These are phyloP conservation scores for Polypterus bichir DNA, from an alignment of 2,113 vertebrate species.

Conservation along the genomic window DNA sequence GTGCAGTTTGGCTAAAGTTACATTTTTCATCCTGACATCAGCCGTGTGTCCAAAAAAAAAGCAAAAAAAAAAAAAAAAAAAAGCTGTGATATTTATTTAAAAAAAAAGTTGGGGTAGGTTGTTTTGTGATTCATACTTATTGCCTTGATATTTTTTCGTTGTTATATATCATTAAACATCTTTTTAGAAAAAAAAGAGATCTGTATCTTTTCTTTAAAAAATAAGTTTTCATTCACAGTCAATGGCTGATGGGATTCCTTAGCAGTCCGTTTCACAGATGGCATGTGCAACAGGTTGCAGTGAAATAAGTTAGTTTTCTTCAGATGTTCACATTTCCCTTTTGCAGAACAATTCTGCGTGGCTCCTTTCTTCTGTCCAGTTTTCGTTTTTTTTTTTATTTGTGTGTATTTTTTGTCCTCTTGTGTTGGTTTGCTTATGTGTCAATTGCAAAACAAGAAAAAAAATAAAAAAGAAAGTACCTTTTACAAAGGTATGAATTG, in stretches of 20 bases:
- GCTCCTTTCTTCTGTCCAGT: constrained; percentile 13
- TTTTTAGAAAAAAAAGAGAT: constrained; percentile 10
- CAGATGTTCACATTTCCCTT: constrained; percentile 21
- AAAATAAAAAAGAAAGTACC: constrained; percentile 38
- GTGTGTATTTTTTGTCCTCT: no score
- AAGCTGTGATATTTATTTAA: no score
- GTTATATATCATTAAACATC: background rate
- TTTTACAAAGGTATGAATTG: constrained; percentile 53
- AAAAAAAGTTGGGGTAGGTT: background rate
- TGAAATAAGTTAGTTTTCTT: constrained; percentile 24
- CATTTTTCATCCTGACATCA: no score
- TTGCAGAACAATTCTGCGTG: constrained; percentile 20
- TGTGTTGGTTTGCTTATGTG: no score
- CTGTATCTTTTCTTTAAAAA: background rate
- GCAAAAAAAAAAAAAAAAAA: no score
- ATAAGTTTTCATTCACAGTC: constrained; percentile 10
- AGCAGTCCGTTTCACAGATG: constrained; percentile 36
- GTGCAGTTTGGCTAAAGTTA: no score
- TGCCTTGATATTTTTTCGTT: background rate
- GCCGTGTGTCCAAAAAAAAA: no score
- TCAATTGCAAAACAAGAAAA: no score
- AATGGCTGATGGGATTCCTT: constrained; percentile 21
- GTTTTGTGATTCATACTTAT: background rate
- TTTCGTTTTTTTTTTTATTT: no score
- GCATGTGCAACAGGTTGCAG: constrained; percentile 28